Percentiles rank a stretch among this genome's conserved stretches.
These are phyloP conservation scores for Chaetops frenatus DNA, from an alignment of 2,113 vertebrate genomes.

Conservation along the genomic window DNA sequence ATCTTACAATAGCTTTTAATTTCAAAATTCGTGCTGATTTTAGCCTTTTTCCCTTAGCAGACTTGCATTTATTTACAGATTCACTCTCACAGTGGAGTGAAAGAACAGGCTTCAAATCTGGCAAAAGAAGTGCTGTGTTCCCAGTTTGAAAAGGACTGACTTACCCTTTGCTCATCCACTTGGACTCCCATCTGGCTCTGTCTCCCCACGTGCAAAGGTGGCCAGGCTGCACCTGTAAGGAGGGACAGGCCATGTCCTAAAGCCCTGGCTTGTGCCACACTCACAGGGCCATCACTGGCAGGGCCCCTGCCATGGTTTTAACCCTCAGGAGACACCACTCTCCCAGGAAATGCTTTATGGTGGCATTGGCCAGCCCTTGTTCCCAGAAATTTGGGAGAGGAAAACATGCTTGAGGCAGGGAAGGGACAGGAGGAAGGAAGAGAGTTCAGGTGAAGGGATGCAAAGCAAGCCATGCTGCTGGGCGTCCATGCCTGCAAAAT, in stretches of 20 bases:
- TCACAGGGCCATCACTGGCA: not conserved
- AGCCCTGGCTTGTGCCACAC: not conserved
- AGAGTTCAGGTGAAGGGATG: fast-evolving
- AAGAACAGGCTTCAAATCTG: not conserved
- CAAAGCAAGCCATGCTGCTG: not conserved
- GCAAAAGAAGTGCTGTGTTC: not conserved
- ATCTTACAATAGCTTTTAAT: not conserved
- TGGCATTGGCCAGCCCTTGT: not conserved
- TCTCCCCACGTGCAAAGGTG: not conserved
- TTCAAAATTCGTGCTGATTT: not conserved
- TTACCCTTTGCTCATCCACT: not conserved
- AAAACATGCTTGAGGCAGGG: not conserved
- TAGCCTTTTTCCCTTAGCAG: not conserved
- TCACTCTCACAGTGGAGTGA: not conserved
- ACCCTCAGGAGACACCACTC: not conserved
- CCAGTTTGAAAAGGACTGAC: not conserved
- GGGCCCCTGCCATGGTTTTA: not conserved
- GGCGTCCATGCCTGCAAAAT: fast-evolving
- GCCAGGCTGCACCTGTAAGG: not conserved
- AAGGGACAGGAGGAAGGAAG: not conserved
- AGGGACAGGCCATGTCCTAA: not conserved
- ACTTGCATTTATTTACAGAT: not conserved
- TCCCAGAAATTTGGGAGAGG: not conserved
- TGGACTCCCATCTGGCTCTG: not conserved
- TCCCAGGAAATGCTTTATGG: not conserved